Evolutionary conservation across 1,140 invertebrate species (phyloP).

Genomic region (Leptinotarsa undecemlineata): DNA sequence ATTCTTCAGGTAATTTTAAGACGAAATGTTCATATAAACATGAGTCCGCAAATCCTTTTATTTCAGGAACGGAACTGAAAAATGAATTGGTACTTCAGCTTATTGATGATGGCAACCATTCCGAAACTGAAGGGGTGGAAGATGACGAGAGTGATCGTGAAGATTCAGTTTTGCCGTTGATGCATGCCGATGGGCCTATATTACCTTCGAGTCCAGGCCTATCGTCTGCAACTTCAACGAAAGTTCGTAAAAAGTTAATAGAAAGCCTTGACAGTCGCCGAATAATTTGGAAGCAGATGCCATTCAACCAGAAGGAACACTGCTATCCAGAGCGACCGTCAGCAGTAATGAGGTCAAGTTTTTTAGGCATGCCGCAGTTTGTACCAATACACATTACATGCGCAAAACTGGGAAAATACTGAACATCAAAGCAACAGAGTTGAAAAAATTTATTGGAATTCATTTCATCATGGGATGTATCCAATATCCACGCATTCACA

Average conservation of each 20-base stretch:
- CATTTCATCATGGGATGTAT: neutral
- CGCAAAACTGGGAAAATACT: no score
- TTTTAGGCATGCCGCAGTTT: neutral
- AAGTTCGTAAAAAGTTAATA: neutral
- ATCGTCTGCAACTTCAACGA: neutral
- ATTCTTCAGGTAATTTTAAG: no score
- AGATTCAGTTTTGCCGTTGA: neutral
- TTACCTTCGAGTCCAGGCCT: neutral
- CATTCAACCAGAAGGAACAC: constrained; percentile 11
- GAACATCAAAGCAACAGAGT: no score
- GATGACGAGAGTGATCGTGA: neutral
- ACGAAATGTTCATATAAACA: no score
- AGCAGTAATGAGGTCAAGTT: constrained; percentile 2
- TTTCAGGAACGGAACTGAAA: neutral
- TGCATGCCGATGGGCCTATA: neutral
- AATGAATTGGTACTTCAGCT: constrained; percentile 6
- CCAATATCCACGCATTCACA: neutral
- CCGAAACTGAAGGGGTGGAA: neutral
- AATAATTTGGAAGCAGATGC: constrained; percentile 12
- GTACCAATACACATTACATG: neutral
- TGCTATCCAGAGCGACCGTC: constrained; percentile 2
- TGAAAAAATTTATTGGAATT: no score
- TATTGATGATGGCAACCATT: constrained; percentile 2
- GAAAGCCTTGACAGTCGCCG: neutral
- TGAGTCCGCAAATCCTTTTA: no score